Percentiles rank a stretch among this genome's conserved stretches.
These are phyloP conservation scores for Himantopus leucocephalus DNA, from an alignment of 2,113 vertebrate genomes.

Conservation along the genomic window DNA sequence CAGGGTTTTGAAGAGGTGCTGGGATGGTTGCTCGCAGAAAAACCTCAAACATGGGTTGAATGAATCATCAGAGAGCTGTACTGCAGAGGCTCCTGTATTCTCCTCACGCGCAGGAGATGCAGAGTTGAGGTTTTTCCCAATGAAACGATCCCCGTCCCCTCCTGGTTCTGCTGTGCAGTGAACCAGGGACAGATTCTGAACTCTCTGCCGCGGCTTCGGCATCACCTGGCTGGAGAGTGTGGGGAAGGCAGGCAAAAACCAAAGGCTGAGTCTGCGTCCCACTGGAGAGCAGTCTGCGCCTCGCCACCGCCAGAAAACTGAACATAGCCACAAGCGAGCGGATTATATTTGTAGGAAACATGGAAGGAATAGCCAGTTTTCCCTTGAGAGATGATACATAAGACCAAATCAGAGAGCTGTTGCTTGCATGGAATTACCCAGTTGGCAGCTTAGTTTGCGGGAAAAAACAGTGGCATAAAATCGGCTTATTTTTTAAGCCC, in stretches of 20 bases:
- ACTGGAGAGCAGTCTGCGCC: fast-evolving
- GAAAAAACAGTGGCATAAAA: background rate
- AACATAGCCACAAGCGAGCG: fast-evolving
- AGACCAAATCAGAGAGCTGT: background rate
- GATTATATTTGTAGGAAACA: background rate
- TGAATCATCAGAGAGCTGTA: background rate
- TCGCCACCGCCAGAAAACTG: fast-evolving
- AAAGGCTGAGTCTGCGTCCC: background rate
- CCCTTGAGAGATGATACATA: background rate
- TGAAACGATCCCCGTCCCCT: fast-evolving
- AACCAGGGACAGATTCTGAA: background rate
- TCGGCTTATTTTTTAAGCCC: constrained; percentile 34
- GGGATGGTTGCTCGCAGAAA: background rate
- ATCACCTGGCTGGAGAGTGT: no score
- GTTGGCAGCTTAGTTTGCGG: background rate
- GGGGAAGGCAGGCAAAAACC: no score
- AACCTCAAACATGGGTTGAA: background rate
- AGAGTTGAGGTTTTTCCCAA: background rate
- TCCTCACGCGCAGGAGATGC: background rate
- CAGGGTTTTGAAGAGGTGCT: background rate
- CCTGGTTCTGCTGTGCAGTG: background rate
- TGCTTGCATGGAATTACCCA: background rate
- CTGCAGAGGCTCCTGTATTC: background rate
- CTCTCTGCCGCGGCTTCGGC: fast-evolving
- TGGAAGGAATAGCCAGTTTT: background rate